These are phyloP conservation scores for Himantopus leucocephalus DNA, from an alignment of 2,113 vertebrate genomes.

Conservation along the genomic window DNA sequence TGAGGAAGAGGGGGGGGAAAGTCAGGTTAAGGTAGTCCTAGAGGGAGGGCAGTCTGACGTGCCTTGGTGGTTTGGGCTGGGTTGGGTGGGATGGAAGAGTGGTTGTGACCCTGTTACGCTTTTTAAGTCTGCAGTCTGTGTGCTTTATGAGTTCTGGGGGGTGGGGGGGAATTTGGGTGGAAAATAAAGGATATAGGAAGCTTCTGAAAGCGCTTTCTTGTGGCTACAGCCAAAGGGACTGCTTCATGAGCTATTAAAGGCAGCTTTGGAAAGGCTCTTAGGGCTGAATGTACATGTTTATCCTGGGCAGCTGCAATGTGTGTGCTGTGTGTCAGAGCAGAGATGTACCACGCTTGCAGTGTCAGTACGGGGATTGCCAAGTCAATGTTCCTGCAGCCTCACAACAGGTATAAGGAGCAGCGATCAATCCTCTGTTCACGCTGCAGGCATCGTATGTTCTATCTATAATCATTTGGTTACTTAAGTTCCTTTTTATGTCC, in stretches of 20 bases:
- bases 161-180: background rate
- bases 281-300: background rate
- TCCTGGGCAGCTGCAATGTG: conserved; percentile 22
- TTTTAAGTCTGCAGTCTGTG: conserved; percentile 16
- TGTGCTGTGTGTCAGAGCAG: background rate
- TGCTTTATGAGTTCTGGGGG: conserved; percentile 11
- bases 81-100: background rate
- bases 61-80: conserved; percentile 41
- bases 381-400: background rate
- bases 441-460: background rate
- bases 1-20: background rate
- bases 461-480: background rate
- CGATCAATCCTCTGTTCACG: background rate
- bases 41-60: background rate
- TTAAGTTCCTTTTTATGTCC: background rate
- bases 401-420: background rate
- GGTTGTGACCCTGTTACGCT: background rate
- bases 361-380: background rate
- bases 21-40: background rate
- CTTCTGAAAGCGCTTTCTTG: background rate
- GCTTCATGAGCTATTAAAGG: background rate
- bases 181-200: background rate
- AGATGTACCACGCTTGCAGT: background rate
- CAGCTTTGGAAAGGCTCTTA: background rate
- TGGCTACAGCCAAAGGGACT: background rate